Conservation (phyloP, 2,113 vertebrate species). For the Peromyscus leucopus region DNA sequence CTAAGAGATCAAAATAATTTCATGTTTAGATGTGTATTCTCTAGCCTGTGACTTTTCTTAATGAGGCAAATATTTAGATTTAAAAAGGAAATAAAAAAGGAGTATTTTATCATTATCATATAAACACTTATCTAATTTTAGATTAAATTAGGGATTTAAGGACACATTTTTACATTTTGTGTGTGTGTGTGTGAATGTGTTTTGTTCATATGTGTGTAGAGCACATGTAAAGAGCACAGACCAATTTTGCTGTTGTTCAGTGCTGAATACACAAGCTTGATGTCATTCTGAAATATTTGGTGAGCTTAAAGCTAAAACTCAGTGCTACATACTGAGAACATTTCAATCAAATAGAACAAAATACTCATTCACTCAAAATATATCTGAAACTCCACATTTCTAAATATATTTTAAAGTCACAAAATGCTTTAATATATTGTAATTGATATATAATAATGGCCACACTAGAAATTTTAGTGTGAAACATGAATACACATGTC, state of each 20-base stretch:
- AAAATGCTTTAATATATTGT: neutral
- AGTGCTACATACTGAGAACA: neutral
- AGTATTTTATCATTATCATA: neutral
- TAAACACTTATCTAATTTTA: neutral
- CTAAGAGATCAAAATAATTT: neutral
- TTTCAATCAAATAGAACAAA: neutral
- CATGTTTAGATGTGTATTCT: neutral
- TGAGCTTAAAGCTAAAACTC: neutral
- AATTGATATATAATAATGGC: too few species aligned
- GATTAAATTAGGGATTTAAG: neutral
- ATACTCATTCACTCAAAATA: neutral
- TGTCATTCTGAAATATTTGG: neutral
- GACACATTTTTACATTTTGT: neutral
- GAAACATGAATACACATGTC: neutral
- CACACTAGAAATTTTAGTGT: too few species aligned
- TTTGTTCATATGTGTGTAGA: neutral
- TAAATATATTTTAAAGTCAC: neutral
- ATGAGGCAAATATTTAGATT: neutral
- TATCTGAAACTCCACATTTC: neutral
- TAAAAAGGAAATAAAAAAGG: neutral
- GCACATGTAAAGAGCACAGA: neutral
- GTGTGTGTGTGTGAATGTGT: too few species aligned
- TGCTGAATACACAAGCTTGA: too few species aligned
- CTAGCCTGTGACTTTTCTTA: neutral
- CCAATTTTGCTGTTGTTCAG: too few species aligned